Evolutionary conservation across 2,888 invertebrate genomes (phyloP).

Genomic region (Diplolepis rosae): DNA sequence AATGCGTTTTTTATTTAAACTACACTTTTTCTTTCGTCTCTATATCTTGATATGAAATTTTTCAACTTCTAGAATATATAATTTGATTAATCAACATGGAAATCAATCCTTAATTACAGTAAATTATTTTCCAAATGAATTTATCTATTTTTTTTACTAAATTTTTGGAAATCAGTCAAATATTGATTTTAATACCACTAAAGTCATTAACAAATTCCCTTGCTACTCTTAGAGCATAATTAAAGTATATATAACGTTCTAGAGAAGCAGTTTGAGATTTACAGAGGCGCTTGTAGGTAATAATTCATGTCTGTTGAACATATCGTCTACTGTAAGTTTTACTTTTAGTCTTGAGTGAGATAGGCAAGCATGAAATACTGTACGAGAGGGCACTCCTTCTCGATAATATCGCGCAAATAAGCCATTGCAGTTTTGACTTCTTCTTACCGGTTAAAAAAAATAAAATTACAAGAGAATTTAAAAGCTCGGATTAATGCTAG

Average conservation of each 20-base stretch:
- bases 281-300: constrained; percentile 68
- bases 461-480: too few relatives aligned
- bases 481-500: too few relatives aligned
- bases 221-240: constrained; percentile 31
- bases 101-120: too few relatives aligned
- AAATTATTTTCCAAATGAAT: too few relatives aligned
- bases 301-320: constrained; percentile 66
- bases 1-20: too few relatives aligned
- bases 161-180: constrained; percentile 23
- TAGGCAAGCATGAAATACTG: constrained; percentile 58
- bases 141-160: too few relatives aligned
- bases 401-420: constrained; percentile 62
- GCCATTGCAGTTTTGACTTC: constrained; percentile 46
- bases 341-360: constrained; percentile 61
- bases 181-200: constrained; percentile 25
- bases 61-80: too few relatives aligned
- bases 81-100: too few relatives aligned
- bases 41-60: too few relatives aligned
- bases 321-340: constrained; percentile 64
- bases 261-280: constrained; percentile 57
- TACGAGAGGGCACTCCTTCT: constrained; percentile 62
- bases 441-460: too few relatives aligned
- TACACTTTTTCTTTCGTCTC: too few relatives aligned
- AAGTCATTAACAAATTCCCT: constrained; percentile 47
- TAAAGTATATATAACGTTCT: constrained; percentile 43